These are phyloP conservation scores for Gastrophryne carolinensis DNA, from an alignment of 2,797 vertebrate species.

Conservation along the genomic window DNA sequence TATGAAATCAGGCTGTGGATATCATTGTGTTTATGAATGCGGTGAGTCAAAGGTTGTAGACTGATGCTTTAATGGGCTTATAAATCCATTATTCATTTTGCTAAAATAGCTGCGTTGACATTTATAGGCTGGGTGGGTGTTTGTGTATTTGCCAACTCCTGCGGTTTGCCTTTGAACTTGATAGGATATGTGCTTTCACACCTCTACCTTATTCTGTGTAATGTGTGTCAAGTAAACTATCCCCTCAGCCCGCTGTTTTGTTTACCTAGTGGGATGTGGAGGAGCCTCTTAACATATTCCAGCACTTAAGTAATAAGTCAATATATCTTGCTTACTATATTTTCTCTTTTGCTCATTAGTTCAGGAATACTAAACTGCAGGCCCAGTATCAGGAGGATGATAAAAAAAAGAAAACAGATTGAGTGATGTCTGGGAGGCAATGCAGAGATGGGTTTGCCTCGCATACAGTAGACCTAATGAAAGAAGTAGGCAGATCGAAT, in stretches of 20 bases:
- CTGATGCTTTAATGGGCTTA: not conserved
- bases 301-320: not conserved
- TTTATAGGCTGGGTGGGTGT: not conserved
- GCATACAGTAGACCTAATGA: too few species aligned
- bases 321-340: not conserved
- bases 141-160: not conserved
- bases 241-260: not conserved
- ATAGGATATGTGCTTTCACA: not conserved
- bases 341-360: too few species aligned
- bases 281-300: not conserved
- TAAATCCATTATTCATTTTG: constrained; percentile 1
- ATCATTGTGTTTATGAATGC: not conserved
- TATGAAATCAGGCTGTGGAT: constrained; percentile 38
- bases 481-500: too few species aligned
- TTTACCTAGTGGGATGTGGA: not conserved
- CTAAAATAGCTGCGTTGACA: not conserved
- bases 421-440: too few species aligned
- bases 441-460: too few species aligned
- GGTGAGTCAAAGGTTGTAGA: not conserved
- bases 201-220: not conserved
- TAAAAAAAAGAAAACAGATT: too few species aligned
- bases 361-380: too few species aligned
- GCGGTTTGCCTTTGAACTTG: not conserved
- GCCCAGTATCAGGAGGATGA: too few species aligned
- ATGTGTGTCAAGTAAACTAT: not conserved